These are phyloP conservation scores for Sandelia bainsii DNA, from an alignment of 2,797 vertebrate species.

Conservation along the genomic window DNA sequence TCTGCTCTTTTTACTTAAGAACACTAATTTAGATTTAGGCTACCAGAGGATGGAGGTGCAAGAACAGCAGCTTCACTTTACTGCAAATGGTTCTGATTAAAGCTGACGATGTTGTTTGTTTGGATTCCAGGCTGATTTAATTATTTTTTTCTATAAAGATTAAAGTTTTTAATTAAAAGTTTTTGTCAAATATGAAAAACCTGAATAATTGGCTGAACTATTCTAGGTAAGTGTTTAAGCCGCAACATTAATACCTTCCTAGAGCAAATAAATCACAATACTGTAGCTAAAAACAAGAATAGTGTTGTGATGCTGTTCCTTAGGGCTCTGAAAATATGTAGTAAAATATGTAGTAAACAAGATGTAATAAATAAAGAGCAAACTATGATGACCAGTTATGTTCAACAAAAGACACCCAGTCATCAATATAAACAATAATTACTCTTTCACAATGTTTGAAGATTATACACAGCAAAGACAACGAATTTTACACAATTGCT, in stretches of 20 bases:
- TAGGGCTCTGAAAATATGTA: slow-evolving; percentile 1
- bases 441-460: slow-evolving; percentile 43
- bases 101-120: slow-evolving; percentile 41
- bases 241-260: slow-evolving; percentile 19
- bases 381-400: slow-evolving; percentile 26
- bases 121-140: slow-evolving; percentile 24
- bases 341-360: slow-evolving; percentile 25
- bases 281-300: neutral
- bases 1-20: slow-evolving; percentile 15
- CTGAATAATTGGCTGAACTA: slow-evolving; percentile 45
- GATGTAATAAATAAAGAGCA: slow-evolving; percentile 23
- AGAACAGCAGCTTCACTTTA: slow-evolving; percentile 10
- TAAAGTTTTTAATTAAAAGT: slow-evolving; percentile 52
- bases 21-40: slow-evolving; percentile 8
- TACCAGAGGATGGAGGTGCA: neutral
- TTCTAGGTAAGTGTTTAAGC: slow-evolving; percentile 29
- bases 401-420: slow-evolving; percentile 29
- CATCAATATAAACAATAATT: slow-evolving; percentile 59
- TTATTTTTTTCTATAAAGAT: slow-evolving; percentile 26
- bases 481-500: slow-evolving; percentile 40
- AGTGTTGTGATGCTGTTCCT: neutral
- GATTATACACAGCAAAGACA: slow-evolving; percentile 39
- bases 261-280: slow-evolving; percentile 18
- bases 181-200: slow-evolving; percentile 49
- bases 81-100: slow-evolving; percentile 23